Base-by-base conservation (phyloP, 2,113 vertebrate genomes). In the Eleginops maclovinus region DNA sequence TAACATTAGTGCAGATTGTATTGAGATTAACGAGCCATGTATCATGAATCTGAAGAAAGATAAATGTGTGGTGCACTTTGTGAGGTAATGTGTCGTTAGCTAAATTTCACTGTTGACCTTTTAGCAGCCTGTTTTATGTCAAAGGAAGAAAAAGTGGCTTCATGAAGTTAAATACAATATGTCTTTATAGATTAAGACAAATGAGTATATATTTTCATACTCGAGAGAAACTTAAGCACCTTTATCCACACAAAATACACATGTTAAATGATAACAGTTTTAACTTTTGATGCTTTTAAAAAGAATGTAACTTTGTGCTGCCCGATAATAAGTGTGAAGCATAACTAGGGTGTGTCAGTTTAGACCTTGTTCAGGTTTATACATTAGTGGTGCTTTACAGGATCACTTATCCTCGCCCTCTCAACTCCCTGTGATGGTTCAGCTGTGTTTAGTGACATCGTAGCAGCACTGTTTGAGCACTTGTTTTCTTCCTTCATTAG, bases 11-110 rank as follows among this genome's bases (percentile, higher is more conserved):
- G 59, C 11, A n/a, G 64, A 1, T 62, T 83, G 69, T 66, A 76
- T 82, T 82, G 58, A 91, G 73, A 88, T 88, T 54, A 88, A 87
- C 28, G 65, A 83, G 51, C 44, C 75, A 66, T 86, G 80, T 55
- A 55, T 86, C 63, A 67, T 56, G 16, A 78, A 50, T 62, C 15
- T 53, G 19, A 72, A 81, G 60, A 64, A 84, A 85, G 85, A 91
- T 0, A 19, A 89, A 91, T 71, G 58, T 10, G 22, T 4, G 15
- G 31, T 79, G 49, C 71, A 65, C 79, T 83, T 44, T 81, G 63
- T 79, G 72, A 68, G 72, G 56, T 26, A 49, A 75, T 31, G 26
- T 59, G 44, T 58, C 8, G 2, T 65, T 12, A 4, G 79, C 28
- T 58, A 41, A 71, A 59, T 65, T 79, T 72, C 17, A 2, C 59